Evolutionary conservation across 2,888 invertebrate species (phyloP).

Genomic region (Noctua pronuba): DNA sequence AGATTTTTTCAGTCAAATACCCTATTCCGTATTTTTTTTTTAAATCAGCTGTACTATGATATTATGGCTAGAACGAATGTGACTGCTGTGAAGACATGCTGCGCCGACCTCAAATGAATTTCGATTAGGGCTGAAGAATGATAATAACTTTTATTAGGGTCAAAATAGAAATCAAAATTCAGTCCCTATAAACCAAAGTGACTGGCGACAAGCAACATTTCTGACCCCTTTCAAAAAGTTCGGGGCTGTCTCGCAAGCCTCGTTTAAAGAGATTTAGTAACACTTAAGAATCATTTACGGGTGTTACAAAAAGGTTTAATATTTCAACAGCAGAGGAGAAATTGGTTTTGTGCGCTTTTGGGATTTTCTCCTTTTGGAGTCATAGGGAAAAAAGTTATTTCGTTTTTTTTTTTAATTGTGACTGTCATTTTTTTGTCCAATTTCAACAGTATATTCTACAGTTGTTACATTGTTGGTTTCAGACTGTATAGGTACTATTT

Average conservation of each 20-base stretch:
- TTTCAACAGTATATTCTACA: neutral
- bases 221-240: slow-evolving; percentile 36
- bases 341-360: slow-evolving; percentile 16
- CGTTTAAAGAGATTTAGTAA: slow-evolving; percentile 39
- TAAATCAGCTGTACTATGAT: no score
- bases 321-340: neutral
- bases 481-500: neutral
- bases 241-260: neutral
- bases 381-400: neutral
- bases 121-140: neutral
- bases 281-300: slow-evolving; percentile 35
- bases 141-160: neutral
- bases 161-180: neutral
- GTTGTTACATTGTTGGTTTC: neutral
- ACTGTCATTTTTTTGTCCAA: neutral
- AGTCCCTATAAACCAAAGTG: neutral
- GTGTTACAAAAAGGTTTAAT: slow-evolving; percentile 16
- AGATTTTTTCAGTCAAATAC: no score
- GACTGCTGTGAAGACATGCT: neutral
- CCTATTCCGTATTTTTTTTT: no score
- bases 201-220: neutral
- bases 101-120: neutral
- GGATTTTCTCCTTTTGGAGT: neutral
- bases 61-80: neutral
- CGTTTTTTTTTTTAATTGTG: neutral